phyloP scores from a whole-genome alignment of 2,113 vertebrate genomes.

The Paratilapia polleni region DNA sequence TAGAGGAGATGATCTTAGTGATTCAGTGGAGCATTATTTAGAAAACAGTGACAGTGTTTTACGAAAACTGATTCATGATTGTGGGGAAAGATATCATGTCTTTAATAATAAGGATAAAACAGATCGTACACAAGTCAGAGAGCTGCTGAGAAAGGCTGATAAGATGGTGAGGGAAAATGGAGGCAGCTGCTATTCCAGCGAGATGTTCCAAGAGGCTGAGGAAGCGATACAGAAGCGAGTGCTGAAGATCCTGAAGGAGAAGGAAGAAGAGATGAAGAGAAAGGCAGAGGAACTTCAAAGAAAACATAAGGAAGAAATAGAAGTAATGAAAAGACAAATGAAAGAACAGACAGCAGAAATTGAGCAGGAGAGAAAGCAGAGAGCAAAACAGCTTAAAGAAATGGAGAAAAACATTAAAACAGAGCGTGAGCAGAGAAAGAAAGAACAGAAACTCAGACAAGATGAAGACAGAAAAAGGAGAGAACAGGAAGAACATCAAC shows the following conservation, averaged over 20 bases:
- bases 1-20: slow-evolving; percentile 1
- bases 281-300: neutral
- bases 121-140: slow-evolving; percentile 20
- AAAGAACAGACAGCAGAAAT: neutral
- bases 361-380: neutral
- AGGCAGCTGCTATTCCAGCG: slow-evolving; percentile 13
- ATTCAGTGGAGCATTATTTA: neutral
- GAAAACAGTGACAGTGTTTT: neutral
- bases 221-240: neutral
- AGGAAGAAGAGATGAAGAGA: slow-evolving; percentile 38
- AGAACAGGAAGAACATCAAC: neutral
- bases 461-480: neutral
- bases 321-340: neutral
- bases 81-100: slow-evolving; percentile 16
- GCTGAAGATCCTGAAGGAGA: slow-evolving; percentile 20
- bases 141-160: slow-evolving; percentile 6
- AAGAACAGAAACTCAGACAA: slow-evolving; percentile 5
- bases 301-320: slow-evolving; percentile 24
- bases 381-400: neutral
- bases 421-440: neutral
- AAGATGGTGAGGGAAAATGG: slow-evolving; percentile 27
- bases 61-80: neutral
- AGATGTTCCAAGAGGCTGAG: slow-evolving; percentile 8
- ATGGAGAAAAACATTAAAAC: neutral
- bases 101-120: neutral